A percentile compares a stretch with the other conserved stretches of the same genome.
Conservation (phyloP, 2,113 vertebrate species). For the Neotragus moschatus region DNA sequence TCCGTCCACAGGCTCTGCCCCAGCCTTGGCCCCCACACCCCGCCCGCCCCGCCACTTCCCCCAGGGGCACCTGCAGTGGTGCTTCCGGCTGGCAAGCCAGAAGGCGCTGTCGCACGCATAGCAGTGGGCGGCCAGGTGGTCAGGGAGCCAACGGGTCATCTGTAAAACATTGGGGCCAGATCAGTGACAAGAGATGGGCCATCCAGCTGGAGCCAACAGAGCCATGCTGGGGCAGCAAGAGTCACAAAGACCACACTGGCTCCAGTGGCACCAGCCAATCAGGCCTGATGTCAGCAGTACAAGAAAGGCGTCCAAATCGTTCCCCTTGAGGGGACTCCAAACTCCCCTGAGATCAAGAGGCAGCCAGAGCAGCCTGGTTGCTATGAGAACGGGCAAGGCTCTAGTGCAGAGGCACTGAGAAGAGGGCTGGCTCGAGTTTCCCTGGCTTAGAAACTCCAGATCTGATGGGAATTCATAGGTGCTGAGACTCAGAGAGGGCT, state of each 20-base stretch:
- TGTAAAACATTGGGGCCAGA: slow-evolving; percentile 71
- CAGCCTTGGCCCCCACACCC: neutral
- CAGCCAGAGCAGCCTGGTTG: slow-evolving; percentile 13
- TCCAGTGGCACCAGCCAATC: neutral
- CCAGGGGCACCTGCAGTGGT: slow-evolving; percentile 93
- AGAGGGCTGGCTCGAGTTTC: slow-evolving; percentile 50
- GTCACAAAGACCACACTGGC: neutral
- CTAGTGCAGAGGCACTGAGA: slow-evolving; percentile 20
- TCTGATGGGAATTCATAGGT: neutral
- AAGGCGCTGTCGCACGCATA: slow-evolving; percentile 95
- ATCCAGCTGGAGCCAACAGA: neutral
- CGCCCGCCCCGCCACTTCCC: neutral
- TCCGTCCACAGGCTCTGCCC: neutral
- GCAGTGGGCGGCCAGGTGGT: slow-evolving; percentile 96
- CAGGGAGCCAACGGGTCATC: slow-evolving; percentile 98
- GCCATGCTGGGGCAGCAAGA: neutral
- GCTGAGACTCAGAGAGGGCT: slow-evolving; percentile 11
- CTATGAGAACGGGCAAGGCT: neutral
- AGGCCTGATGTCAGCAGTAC: slow-evolving; percentile 25
- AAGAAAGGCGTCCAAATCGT: slow-evolving; percentile 46
- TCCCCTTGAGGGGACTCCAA: neutral
- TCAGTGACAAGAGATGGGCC: neutral
- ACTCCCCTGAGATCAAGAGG: neutral
- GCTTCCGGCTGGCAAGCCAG: slow-evolving; percentile 95
- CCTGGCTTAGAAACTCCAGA: slow-evolving; percentile 64